Evolutionary conservation across 2,113 vertebrate genomes (phyloP), one percentile per base, ranked within the genome.

Genomic region (Rafetus swinhoei): DNA sequence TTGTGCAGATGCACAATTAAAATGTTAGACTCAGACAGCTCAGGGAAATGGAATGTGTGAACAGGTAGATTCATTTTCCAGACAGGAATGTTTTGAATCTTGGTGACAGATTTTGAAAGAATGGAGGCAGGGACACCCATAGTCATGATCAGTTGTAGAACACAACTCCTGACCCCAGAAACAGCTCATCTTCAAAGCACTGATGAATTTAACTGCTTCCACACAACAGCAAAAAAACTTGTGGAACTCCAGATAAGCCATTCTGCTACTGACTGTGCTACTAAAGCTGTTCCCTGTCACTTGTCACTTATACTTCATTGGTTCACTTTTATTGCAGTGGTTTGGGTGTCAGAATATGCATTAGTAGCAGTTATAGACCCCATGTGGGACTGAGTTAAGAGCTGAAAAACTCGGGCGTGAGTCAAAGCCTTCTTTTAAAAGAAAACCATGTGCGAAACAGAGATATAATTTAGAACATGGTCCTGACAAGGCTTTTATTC

Each of bases 61-160:
- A 54, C 53, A 54, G 81, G 3, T 53, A 50, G 92, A 21, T 45
- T 45, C 35, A 82, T 94, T 91, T 93, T 94, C 93, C 93, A 94
- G 15, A 91, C 93, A 85, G 21, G 21, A 39, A 88, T 25, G 52
- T 62, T 96, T 32, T 95, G 95, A 96, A 91, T 95, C 94, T 96
- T 80, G 72, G 32, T 6, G 18, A 80, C 62, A 93, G 55, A 95
- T 94, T 84, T 84, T 3, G 2, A 69, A 85, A 60, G 24, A 55
- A 62, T 3, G 53, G 35, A 72, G 88, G n/a, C 29, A 52, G 11
- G 29, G 81, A 86, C 94, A 57, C 79, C 79, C 87, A 24, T 5
- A 0, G 15, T 19, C 83, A 80, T 39, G 65, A 84, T 52, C 59
- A 60, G 0, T 2, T 29, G 2, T 79, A 65, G 72, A 85, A 82